phyloP scores from a whole-genome alignment of 2,888 invertebrate genomes.

The Aromia moschata region DNA sequence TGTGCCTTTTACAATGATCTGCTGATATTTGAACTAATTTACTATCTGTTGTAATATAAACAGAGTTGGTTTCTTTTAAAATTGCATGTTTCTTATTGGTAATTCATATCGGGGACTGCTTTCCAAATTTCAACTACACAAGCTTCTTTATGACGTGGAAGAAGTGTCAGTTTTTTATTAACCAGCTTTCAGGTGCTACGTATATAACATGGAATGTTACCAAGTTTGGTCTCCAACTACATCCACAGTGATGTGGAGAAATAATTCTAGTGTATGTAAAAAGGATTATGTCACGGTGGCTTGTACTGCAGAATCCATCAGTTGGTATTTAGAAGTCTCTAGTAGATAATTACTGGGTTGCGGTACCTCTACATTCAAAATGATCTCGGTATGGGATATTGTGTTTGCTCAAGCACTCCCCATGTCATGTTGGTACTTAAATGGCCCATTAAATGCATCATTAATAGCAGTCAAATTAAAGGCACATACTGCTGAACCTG shows the following conservation, averaged over 20 bases:
- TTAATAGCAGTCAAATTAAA: constrained; percentile 86
- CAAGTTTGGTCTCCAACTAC: constrained; percentile 76
- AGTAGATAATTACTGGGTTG: constrained; percentile 60
- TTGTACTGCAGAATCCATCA: constrained; percentile 89
- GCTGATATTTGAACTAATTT: constrained; percentile 78
- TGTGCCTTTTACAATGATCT: constrained; percentile 80
- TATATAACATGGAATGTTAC: constrained; percentile 79
- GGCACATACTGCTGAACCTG: constrained; percentile 91
- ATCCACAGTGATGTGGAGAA: constrained; percentile 85
- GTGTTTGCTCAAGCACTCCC: constrained; percentile 79
- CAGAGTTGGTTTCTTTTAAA: constrained; percentile 83
- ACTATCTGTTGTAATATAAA: constrained; percentile 79
- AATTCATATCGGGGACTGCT: constrained; percentile 67
- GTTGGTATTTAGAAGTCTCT: constrained; percentile 79
- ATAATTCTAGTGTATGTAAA: constrained; percentile 78
- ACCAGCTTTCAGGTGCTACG: constrained; percentile 78
- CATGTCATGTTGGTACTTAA: constrained; percentile 82
- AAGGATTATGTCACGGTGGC: constrained; percentile 73
- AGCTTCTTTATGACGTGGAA: constrained; percentile 75
- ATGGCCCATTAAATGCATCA: constrained; percentile 84
- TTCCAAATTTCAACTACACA: constrained; percentile 90
- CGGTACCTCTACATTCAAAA: constrained; percentile 68
- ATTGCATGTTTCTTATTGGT: constrained; percentile 76
- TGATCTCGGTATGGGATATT: constrained; percentile 68
- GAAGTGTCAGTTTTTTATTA: constrained; percentile 83